Evolutionary conservation across 2,888 invertebrate species (phyloP).

Genomic region (Beris chalybata): DNA sequence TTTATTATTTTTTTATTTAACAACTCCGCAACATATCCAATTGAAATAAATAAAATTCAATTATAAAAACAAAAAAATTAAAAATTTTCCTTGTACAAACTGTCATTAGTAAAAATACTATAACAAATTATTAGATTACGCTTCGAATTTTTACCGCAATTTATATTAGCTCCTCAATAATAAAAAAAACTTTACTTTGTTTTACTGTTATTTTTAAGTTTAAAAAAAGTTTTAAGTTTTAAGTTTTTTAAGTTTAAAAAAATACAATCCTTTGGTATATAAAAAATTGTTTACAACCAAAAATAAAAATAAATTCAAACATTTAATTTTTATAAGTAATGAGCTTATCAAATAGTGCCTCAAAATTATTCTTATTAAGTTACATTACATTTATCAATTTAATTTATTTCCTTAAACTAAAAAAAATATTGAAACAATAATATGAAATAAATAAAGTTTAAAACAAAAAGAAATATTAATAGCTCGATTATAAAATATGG

Average conservation of each 20-base stretch:
- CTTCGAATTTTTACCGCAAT: too few relatives aligned
- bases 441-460: constrained; percentile 20
- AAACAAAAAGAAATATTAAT: constrained; percentile 23
- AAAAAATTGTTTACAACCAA: not conserved
- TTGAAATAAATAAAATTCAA: too few relatives aligned
- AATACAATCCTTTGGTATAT: not conserved
- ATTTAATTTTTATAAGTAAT: constrained; percentile 33
- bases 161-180: too few relatives aligned
- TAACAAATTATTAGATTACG: too few relatives aligned
- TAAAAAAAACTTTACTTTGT: not conserved
- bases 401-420: not conserved
- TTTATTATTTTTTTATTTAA: too few relatives aligned
- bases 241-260: not conserved
- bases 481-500: constrained; percentile 20
- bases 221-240: constrained; percentile 4
- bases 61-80: too few relatives aligned
- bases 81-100: too few relatives aligned
- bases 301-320: constrained; percentile 10
- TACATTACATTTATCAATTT: not conserved
- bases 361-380: constrained; percentile 17
- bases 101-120: too few relatives aligned
- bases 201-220: not conserved
- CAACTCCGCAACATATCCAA: too few relatives aligned
- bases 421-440: constrained; percentile 15
- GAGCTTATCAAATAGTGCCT: constrained; percentile 37